Evolutionary conservation across 1,140 invertebrate species (phyloP).

Genomic region (Rhyzopertha dominica): DNA sequence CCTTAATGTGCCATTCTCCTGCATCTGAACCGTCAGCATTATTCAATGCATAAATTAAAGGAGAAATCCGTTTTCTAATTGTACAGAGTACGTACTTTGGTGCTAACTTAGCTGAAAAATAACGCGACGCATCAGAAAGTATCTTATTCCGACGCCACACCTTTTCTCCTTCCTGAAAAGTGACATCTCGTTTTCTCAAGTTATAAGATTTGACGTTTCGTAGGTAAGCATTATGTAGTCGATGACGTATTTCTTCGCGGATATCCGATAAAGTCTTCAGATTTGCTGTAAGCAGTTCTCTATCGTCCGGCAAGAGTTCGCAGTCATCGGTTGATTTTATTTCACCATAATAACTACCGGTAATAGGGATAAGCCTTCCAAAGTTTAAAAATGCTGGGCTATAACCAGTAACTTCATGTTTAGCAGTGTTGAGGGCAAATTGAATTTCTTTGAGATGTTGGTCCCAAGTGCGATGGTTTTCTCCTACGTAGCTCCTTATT

Average conservation of each 20-base stretch:
- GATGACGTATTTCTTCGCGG: slow-evolving; percentile 8
- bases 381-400: slow-evolving; percentile 11
- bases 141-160: slow-evolving; percentile 20
- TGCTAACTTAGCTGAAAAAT: slow-evolving; percentile 22
- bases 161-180: slow-evolving; percentile 18
- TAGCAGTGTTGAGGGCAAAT: slow-evolving; percentile 15
- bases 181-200: slow-evolving; percentile 12
- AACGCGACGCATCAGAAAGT: slow-evolving; percentile 16
- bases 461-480: slow-evolving; percentile 17
- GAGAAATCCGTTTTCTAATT: slow-evolving; percentile 14
- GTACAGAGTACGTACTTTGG: slow-evolving; percentile 22
- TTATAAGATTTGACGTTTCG: slow-evolving; percentile 16
- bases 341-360: slow-evolving; percentile 15
- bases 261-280: background rate
- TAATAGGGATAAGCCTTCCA: slow-evolving; percentile 9
- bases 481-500: slow-evolving; percentile 16
- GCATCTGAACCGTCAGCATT: slow-evolving; percentile 12
- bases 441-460: slow-evolving; percentile 8
- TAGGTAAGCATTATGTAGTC: slow-evolving; percentile 16
- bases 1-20: slow-evolving; percentile 21
- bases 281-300: slow-evolving; percentile 6
- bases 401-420: slow-evolving; percentile 18
- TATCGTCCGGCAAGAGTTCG: slow-evolving; percentile 10
- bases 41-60: slow-evolving; percentile 13
- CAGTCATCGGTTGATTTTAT: slow-evolving; percentile 1